Percentiles rank a stretch among this genome's conserved stretches.
Conservation (phyloP, 1,140 invertebrate genomes). For the Lysiphlebus fabarum region DNA sequence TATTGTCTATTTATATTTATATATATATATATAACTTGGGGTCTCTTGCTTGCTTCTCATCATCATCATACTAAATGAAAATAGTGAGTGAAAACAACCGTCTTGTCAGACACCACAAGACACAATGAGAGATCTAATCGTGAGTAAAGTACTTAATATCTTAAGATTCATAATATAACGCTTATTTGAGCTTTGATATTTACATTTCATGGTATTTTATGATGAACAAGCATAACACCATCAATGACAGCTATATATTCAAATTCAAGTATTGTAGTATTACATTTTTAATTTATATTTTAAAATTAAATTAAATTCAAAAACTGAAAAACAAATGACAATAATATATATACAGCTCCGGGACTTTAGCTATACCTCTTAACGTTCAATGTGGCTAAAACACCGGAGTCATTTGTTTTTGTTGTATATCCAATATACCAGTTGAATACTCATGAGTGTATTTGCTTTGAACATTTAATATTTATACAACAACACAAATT, state of each 20-base stretch:
- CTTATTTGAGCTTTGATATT: conserved; percentile 36
- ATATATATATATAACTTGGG: no score
- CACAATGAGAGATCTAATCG: conserved; percentile 58
- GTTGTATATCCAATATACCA: no score
- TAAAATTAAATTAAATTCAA: no score
- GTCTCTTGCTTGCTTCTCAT: conserved; percentile 26
- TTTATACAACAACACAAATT: no score
- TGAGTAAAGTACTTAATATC: conserved; percentile 57
- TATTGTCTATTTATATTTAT: conserved; percentile 42
- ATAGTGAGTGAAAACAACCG: conserved; percentile 38
- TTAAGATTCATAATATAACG: conserved; percentile 41
- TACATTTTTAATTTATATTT: not conserved
- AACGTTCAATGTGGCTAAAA: no score
- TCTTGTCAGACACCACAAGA: conserved; percentile 50
- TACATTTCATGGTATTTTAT: conserved; percentile 41
- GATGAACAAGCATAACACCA: conserved; percentile 42
- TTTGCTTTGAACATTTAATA: no score
- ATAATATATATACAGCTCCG: no score
- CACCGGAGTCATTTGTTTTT: no score
- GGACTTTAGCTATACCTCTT: no score
- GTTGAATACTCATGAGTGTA: no score
- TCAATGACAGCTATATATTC: conserved; percentile 39
- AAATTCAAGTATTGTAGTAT: conserved; percentile 22
- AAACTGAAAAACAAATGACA: not conserved
- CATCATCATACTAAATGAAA: conserved; percentile 24